Base-by-base conservation (phyloP, 2,797 vertebrate species). In the Peromyscus attwateri region DNA sequence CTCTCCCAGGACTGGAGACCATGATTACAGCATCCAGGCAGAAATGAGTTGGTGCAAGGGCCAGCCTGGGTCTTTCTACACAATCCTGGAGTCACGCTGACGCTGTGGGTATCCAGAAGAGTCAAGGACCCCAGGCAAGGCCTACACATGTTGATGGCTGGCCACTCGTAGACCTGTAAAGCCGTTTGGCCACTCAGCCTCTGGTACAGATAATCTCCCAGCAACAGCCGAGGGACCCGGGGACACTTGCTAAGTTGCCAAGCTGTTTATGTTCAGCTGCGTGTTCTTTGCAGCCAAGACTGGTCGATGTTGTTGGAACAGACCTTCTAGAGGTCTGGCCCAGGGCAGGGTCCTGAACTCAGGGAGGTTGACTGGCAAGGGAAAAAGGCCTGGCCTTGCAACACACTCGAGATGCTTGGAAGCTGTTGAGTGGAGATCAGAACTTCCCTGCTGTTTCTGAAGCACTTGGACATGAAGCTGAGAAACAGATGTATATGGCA, bases 191-290 rank as follows among this genome's bases (percentile, higher is more conserved):
- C 55, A 81, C 83, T 66, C 94, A 94, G 97, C 97, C 97, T 98
- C 98, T 87, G 66, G 96, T 79, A 27, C 85, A 98, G 98, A 98
- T 97, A 98, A 98, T 97, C 97, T 97, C 98, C 96, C 98, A 98
- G 98, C 98, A 98, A 98, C 98, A 71, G 84, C 90, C 92, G 71
- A 89, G 97, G 97, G n/a, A 94, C 97, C 94, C 66, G 62, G 94
- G 96, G 97, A 82, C 97, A 92, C 95, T 40, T 4, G 87, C 68
- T 88, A 92, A 97, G 97, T 87, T 91, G 98, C 97, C 92, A 94
- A 96, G 96, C 87, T 98, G 98, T 98, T 98, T 97, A 97, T 94
- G 88, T 68, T 92, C 70, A 91, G 89, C 93, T 97, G 96, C 94
- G 97, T 93, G 94, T 95, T 96, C 83, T 95, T 88, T 90, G 95